Base-by-base conservation (phyloP, 2,113 vertebrate genomes). In the Ailuropoda melanoleuca region DNA sequence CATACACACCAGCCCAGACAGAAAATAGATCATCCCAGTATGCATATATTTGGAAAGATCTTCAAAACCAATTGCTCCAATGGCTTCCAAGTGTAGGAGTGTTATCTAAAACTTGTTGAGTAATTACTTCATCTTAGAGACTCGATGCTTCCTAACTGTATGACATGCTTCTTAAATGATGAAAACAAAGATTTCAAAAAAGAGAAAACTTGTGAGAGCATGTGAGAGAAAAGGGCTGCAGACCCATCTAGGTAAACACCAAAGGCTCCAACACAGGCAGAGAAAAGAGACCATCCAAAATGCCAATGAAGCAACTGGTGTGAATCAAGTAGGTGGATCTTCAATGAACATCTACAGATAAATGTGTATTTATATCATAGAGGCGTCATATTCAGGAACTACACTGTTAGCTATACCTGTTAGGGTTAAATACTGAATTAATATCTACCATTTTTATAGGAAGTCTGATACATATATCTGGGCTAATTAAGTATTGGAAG, bases 61-160 rank as follows among this genome's bases (percentile, higher is more conserved):
- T 58, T 46, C 34, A 64, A 90, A 58, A 88, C 60, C 19, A 56
- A 12, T 88, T 70, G 21, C 19, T 90, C 26, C 53, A 55, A 13
- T 29, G 50, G 29, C 55, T 89, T 77, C 39, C 80, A 93, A 66
- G 12, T 46, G 5, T 24, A 82, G 43, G 92, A 48, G 17, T 48
- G 89, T 86, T 90, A 64, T 72, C 56, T 92, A 87, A 90, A 95
- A 87, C 26, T 37, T 90, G 34, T 15, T 80, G 56, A 60, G 70
- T 91, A 72, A 95, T 93, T 78, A 83, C 62, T 97, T 88, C 19
- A 50, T 86, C 53, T 86, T 83, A 64, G 58, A 95, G 37, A 88
- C 11, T 34, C 91, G 13, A 5, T 12, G 39, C 18, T 62, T 9
- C 26, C 81, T 86, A 53, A 74, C 58, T 95, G 24, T 93, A 34